Percentiles rank a stretch among this genome's conserved stretches.
These are phyloP conservation scores for Helostoma temminkii DNA, from an alignment of 2,797 vertebrate species.

Conservation along the genomic window DNA sequence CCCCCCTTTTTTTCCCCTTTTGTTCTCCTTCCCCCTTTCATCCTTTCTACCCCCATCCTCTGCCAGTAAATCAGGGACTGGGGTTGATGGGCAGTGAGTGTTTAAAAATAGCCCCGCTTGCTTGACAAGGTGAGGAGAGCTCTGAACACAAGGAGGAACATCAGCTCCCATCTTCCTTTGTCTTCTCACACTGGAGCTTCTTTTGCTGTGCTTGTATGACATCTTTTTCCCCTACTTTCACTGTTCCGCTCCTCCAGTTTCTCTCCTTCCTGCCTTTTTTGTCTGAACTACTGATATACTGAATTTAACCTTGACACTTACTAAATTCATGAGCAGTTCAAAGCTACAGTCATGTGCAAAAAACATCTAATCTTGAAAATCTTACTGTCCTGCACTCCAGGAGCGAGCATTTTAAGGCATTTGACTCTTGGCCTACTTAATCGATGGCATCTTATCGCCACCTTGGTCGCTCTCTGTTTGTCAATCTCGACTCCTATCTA, in stretches of 20 bases:
- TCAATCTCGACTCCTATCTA: constrained; percentile 8
- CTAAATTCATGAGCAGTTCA: background rate
- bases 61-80: constrained; percentile 47
- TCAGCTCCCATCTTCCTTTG: constrained; percentile 30
- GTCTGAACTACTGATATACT: constrained; percentile 1
- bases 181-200: background rate
- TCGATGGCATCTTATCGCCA: constrained; percentile 34
- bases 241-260: background rate
- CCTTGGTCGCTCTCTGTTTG: background rate
- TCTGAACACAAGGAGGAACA: constrained; percentile 46
- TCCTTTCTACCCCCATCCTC: background rate
- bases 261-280: background rate
- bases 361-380: background rate
- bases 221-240: background rate
- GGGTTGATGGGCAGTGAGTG: constrained; percentile 61
- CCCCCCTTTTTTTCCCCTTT: background rate
- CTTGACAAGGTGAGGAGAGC: constrained; percentile 70
- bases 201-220: too few relatives aligned
- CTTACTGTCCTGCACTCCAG: background rate
- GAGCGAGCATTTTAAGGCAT: constrained; percentile 15
- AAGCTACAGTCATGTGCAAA: background rate
- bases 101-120: constrained; percentile 71
- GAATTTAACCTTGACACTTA: constrained; percentile 2
- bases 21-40: background rate
- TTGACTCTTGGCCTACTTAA: constrained; percentile 35